Base-by-base conservation (phyloP, 2,113 vertebrate genomes). In the Centropus bengalensis region DNA sequence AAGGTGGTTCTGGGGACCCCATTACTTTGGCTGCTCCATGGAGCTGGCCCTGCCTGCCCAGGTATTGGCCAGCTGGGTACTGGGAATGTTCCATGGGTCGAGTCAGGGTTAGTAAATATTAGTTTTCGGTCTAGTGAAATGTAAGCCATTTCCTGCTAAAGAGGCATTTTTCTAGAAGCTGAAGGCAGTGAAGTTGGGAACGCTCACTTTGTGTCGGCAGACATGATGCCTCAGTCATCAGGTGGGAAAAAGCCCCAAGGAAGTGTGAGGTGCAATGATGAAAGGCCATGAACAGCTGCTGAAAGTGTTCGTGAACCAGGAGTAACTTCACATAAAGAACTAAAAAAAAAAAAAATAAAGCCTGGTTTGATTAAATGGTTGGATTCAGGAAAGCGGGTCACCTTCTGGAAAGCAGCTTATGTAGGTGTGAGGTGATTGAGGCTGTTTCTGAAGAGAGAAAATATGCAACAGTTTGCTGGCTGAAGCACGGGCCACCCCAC, bases 241-340 rank as follows among this genome's bases (percentile, higher is more conserved):
- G 76, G 69, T 64, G 73, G 77, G 68, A 82, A 91, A 80, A 90
- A 91, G 60, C 77, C 52, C 49, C 0, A 3, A 90, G 88, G 69
- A 96, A 82, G 82, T 76, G 80, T 84, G 73, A 73, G n/a, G 42
- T 51, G 47, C 82, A 47, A 55, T 73, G 80, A 90, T 84, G 71
- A 94, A 96, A 95, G 88, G 73, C 73, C 27, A 28, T 10, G 36
- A 96, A 60, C 89, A 95, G 76, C 92, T 91, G 93, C 56, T 73
- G 76, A 94, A 95, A 94, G 67, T 45, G 40, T 84, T 81, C 11
- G 0, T 91, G 88, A 90, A 81, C 44, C 56, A 70, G 27, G 54
- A 75, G 69, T 82, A 86, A 66, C 40, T 93, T 89, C 54, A 74
- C 45, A 21, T 45, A 82, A 88, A 62, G 54, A 79, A 91, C 66